Evolutionary conservation across 2,888 invertebrate genomes (phyloP).

Genomic region (Omphaloscelis lunosa): DNA sequence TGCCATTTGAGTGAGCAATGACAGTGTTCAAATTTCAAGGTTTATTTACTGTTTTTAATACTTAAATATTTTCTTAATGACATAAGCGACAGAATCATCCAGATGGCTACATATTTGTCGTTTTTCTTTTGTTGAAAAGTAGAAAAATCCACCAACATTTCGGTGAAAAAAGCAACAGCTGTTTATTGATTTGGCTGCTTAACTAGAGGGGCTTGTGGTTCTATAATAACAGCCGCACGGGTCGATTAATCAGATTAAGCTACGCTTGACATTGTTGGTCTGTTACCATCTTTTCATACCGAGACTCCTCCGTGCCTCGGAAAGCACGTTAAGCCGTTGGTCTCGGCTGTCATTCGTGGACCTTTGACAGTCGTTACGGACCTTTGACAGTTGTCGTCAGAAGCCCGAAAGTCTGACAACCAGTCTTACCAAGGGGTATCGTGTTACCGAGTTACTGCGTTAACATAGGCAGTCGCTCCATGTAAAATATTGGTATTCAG

Average conservation of each 20-base stretch:
- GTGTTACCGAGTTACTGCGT: neutral
- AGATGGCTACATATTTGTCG: neutral
- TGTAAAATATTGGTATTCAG: too few species aligned
- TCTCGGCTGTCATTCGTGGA: neutral
- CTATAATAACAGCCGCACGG: too few species aligned
- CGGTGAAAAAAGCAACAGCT: neutral
- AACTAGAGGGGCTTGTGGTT: too few species aligned
- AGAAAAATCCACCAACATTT: neutral
- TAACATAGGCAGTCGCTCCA: neutral
- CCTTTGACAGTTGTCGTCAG: neutral
- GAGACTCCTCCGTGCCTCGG: neutral
- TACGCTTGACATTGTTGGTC: too few species aligned
- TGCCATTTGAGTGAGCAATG: conserved; percentile 44
- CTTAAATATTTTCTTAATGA: neutral
- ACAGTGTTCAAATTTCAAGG: conserved; percentile 21
- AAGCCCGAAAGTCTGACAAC: neutral
- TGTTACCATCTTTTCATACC: too few species aligned
- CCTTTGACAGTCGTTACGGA: neutral
- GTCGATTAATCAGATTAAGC: too few species aligned
- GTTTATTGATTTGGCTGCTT: neutral
- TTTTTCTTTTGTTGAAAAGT: neutral
- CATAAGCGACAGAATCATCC: neutral
- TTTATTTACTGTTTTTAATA: conserved; percentile 5
- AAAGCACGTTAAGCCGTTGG: neutral
- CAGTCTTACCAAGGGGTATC: neutral